Base-by-base conservation (phyloP, 37 sponge, comb jelly and placozoan species). In the Diacarnus erythraeanus region DNA sequence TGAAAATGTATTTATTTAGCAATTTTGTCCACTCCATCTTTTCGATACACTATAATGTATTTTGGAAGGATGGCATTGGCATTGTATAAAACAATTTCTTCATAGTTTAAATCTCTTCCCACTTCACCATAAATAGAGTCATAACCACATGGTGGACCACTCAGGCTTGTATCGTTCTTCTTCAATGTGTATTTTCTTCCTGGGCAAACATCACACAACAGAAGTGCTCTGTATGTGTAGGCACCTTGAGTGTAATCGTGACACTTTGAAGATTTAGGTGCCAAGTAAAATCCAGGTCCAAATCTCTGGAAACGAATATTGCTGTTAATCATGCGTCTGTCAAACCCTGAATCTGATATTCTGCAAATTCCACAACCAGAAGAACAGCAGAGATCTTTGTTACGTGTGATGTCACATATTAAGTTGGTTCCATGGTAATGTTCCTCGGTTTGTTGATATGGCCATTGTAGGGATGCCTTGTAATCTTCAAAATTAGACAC, bases 231-330 rank as follows among this genome's bases (percentile, higher is more conserved):
- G 51, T 88, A 78, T 6, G 27, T 42, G 44, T 57, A 29, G 37
- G 26, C 22, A 15, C 94, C 94, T 39, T 76, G 77, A 23, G 94
- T 94, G 75, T 94, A 94, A 57, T 89, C 88, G 43, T 94, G 94
- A 23, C 88, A 89, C 42, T 89, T 89, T 42, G 90, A 89, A 18
- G 90, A 86, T 44, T 94, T 87, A 29, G 87, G 87, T 34, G 94
- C 87, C 20, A 94, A 57, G 67, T 94, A 94, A 43, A 94, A 89
- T 42, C 87, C 90, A 40, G 59, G 40, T 51, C 94, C 94, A 80
- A 89, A 89, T 12, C 90, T 74, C 21, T 77, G 79, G 47, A 87
- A 89, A 23, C 27, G 71, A 2, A 89, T 83, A 34, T 93, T 85
- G 0, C 37, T 65, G 2, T 82, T 76, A 15, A 87, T 83, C 0